Conservation (phyloP, 1,140 invertebrate genomes). For the Orchestia grillus region DNA sequence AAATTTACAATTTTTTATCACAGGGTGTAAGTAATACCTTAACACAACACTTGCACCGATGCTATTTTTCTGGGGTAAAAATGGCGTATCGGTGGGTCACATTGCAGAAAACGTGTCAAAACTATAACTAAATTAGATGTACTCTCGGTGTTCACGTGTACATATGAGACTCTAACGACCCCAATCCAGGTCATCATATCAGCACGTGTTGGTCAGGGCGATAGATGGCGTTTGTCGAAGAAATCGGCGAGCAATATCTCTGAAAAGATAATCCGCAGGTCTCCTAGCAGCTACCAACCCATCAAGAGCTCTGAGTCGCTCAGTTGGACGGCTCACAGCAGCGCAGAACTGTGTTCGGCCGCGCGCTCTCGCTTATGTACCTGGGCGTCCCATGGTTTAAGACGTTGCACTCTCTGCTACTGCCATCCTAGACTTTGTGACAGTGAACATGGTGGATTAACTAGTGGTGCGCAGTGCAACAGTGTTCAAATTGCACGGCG, state of each 20-base stretch:
- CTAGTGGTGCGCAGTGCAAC: neutral
- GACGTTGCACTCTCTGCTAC: neutral
- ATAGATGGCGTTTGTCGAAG: neutral
- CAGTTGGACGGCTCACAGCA: neutral
- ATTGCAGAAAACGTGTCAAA: too few species aligned
- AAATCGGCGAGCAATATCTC: neutral
- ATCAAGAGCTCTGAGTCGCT: neutral
- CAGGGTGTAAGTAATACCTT: too few species aligned
- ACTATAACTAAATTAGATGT: too few species aligned
- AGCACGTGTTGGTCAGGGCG: neutral
- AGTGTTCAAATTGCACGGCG: too few species aligned
- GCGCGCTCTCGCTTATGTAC: too few species aligned
- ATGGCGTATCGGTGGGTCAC: too few species aligned
- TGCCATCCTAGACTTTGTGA: neutral
- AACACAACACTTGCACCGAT: too few species aligned
- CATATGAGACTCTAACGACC: neutral
- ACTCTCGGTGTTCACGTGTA: neutral
- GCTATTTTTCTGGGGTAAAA: too few species aligned
- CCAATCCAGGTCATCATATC: neutral
- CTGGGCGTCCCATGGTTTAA: too few species aligned
- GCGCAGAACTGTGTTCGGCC: neutral
- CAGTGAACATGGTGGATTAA: neutral
- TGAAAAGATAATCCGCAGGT: neutral
- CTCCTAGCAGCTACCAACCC: neutral
- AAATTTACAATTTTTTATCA: too few species aligned